Evolutionary conservation across 2,113 vertebrate genomes (phyloP), one percentile per base, ranked within the genome.

Genomic region (Terrapene triunguis): DNA sequence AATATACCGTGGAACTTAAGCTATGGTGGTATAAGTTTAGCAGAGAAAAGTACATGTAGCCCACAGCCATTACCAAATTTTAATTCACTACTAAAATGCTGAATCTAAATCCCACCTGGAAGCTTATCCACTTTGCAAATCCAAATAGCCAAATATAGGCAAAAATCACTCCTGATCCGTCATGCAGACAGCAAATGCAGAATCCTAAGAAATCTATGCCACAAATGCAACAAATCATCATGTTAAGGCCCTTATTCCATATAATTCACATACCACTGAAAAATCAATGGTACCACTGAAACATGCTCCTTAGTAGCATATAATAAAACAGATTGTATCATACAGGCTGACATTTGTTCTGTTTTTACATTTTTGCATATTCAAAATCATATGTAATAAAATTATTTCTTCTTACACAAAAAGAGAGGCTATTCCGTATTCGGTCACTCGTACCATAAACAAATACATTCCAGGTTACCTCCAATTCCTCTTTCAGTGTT

Each of bases 211-310:
- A 90, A 84, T 1, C 3, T 5, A 0, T 22, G 69, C n/a, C 12
- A 14, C 12, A 74, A 72, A 0, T 22, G 69, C n/a, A 10, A 14
- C 12, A 74, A 72, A 85, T 8, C 9, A 1, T 10, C 0, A 0
- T 81, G 21, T 48, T 79, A 35, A 92, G 22, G 25, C 80, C 29
- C 78, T 35, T 82, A 19, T 14, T 91, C 38, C 29, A 25, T n/a
- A 53, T 22, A 76, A 80, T 35, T 69, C 72, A 48, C 6, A 7
- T 72, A 21, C 79, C 94, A 55, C 35, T 69, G 53, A 19, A 89
- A 48, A 48, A 79, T 24, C 53, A 59, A 22, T 27, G 22, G 21
- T n/a, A 7, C 6, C 38, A 6, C 42, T 11, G 9, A 22, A 79
- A 82, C 22, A 50, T 0, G 51, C 22, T 80, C 22, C 10, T 0